Conservation (phyloP, 2,113 vertebrate species). For the Bothrops jararaca region DNA sequence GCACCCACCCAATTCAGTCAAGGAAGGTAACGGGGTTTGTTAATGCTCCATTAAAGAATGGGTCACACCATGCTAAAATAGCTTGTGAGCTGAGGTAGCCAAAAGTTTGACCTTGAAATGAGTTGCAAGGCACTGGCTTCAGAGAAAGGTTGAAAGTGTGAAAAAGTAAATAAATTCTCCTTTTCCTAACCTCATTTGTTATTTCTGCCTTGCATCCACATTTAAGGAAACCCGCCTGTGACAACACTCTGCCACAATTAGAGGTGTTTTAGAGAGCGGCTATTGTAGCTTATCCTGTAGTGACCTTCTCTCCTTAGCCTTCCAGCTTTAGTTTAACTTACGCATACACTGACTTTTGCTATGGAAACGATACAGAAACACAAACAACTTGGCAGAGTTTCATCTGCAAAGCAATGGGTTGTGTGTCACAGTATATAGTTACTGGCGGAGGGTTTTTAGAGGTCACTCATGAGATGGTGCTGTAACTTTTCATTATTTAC, state of each 20-base stretch:
- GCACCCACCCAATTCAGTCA: neutral
- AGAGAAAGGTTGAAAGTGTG: neutral
- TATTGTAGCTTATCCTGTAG: slow-evolving; percentile 63
- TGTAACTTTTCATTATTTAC: slow-evolving; percentile 50
- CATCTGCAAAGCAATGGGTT: slow-evolving; percentile 67
- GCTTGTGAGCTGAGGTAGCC: neutral
- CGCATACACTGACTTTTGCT: slow-evolving; percentile 82
- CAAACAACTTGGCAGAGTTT: slow-evolving; percentile 83
- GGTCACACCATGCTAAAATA: neutral
- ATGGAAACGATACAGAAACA: slow-evolving; percentile 90
- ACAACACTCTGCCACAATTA: slow-evolving; percentile 33
- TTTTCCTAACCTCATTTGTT: neutral
- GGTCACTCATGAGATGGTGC: slow-evolving; percentile 53
- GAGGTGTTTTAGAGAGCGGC: slow-evolving; percentile 46
- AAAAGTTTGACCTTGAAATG: neutral
- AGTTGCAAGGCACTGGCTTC: neutral
- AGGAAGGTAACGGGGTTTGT: neutral
- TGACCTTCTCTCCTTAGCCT: slow-evolving; percentile 82
- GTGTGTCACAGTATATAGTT: slow-evolving; percentile 77
- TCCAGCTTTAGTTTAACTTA: slow-evolving; percentile 80
- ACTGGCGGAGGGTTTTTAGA: slow-evolving; percentile 66
- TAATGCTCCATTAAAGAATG: neutral
- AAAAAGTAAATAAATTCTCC: neutral
- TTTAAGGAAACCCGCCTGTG: slow-evolving; percentile 14
- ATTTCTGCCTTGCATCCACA: neutral